A percentile compares a stretch with the other conserved stretches of the same genome.
Conservation (phyloP, 2,113 vertebrate genomes). For the Eonycteris spelaea region DNA sequence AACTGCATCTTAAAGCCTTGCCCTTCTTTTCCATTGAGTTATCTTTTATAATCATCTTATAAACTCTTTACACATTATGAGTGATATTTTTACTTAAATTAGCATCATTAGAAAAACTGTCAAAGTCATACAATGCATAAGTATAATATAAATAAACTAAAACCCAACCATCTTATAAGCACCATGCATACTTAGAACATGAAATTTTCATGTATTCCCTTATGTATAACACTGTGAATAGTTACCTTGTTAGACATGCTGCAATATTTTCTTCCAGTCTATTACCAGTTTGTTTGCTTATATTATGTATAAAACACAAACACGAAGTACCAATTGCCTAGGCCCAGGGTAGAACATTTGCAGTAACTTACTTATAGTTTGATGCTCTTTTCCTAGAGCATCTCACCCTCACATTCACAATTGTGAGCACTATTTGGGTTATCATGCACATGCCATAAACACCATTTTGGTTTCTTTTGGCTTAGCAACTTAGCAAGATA, state of each 20-base stretch:
- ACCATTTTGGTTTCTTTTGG: background rate
- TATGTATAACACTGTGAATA: background rate
- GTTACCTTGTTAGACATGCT: background rate
- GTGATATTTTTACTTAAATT: background rate
- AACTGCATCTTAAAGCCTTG: background rate
- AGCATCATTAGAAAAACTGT: background rate
- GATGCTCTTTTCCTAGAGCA: background rate
- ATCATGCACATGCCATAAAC: too few relatives aligned
- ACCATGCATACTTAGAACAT: background rate
- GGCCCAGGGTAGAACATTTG: background rate
- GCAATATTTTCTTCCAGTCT: background rate
- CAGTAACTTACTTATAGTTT: background rate
- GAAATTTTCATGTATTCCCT: background rate
- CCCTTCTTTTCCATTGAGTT: background rate
- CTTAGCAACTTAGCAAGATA: background rate
- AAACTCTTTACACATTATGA: background rate
- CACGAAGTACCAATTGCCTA: background rate
- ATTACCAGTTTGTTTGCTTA: background rate
- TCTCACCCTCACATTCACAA: background rate
- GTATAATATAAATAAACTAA: background rate
- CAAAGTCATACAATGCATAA: background rate
- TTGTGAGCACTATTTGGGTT: background rate
- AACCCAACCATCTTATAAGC: background rate
- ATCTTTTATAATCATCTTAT: background rate
- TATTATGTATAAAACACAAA: background rate